These are phyloP conservation scores for Oxycera nigricornis DNA, from an alignment of 2,888 invertebrate genomes.

Conservation along the genomic window DNA sequence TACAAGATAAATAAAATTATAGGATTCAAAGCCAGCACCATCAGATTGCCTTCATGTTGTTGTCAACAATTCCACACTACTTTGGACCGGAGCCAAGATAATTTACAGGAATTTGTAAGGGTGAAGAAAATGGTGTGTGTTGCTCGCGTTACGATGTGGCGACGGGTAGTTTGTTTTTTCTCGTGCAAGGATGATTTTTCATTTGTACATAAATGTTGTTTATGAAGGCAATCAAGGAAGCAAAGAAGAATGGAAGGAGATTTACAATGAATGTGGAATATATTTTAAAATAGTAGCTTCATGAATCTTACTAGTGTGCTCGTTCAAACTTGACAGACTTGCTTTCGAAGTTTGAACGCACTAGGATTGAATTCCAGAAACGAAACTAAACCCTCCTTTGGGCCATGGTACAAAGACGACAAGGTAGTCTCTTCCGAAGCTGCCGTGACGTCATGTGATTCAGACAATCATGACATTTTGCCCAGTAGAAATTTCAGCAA, in stretches of 20 bases:
- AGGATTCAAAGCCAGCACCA: constrained; percentile 4
- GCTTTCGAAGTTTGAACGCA: too few relatives aligned
- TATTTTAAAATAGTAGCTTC: too few relatives aligned
- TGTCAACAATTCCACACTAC: constrained; percentile 37
- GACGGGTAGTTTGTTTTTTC: neutral
- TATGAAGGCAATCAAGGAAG: constrained; percentile 9
- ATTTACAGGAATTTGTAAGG: constrained; percentile 33
- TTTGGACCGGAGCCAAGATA: constrained; percentile 29
- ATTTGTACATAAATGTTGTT: neutral
- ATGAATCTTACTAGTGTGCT: too few relatives aligned
- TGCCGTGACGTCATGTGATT: too few relatives aligned
- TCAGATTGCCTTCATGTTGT: constrained; percentile 30
- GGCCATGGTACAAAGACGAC: too few relatives aligned
- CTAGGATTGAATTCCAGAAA: too few relatives aligned
- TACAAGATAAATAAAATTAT: constrained; percentile 32
- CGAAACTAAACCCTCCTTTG: too few relatives aligned
- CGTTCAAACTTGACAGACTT: too few relatives aligned
- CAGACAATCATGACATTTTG: too few relatives aligned
- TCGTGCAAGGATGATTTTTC: neutral
- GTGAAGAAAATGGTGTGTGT: neutral
- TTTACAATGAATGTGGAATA: too few relatives aligned
- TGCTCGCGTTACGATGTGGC: neutral
- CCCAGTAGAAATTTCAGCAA: too few relatives aligned
- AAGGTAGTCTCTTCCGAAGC: too few relatives aligned
- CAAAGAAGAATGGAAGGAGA: neutral